Evolutionary conservation across 2,113 vertebrate species (phyloP), one percentile per base, ranked within the genome.

Genomic region (Nestor notabilis): DNA sequence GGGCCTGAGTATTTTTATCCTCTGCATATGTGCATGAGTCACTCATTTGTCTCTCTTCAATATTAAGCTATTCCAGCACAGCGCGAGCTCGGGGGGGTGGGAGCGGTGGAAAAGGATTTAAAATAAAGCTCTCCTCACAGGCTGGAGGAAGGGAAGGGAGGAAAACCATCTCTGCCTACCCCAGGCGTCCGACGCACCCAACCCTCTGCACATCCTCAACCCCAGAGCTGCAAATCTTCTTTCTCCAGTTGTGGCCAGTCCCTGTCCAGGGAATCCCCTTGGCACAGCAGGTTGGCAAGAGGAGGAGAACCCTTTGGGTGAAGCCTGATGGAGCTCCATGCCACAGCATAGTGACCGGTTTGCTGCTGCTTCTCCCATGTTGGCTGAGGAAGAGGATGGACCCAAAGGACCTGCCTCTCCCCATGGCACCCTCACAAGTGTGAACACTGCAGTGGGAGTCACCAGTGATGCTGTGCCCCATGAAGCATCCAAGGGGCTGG

Each of bases 21-120:
- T 41, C 69, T 79, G 86, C 52, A 6, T 91, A 70, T 56, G 71
- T 79, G 75, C 1, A 23, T 97, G 96, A 97, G 92, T 97, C 95
- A 96, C 89, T 96, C 88, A 46, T 95, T 94, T 90, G 89, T 94
- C 76, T 94, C 89, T 95, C 90, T 92, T 89, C 88, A 76, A 60
- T 90, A 87, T 92, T 93, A 94, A 92, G 64, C 83, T 69, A 1
- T 68, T 83, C 77, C 79, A 66, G 89, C 93, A 58, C 79, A 25
- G 83, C 0, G 16, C 8, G 3, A 93, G 92, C 92, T 75, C 10
- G 1, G 17, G 17, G 52, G n/a, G 79, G 44, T 19, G 83, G 65
- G 15, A 87, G 64, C 1, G 4, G 70, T 7, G 9, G 85, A 43
- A 31, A 58, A 71, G 72, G 74, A 61, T 91, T 94, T 71, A 91